These are phyloP conservation scores for Echinops telfairi DNA, from an alignment of 2,113 vertebrate genomes.

Conservation along the genomic window DNA sequence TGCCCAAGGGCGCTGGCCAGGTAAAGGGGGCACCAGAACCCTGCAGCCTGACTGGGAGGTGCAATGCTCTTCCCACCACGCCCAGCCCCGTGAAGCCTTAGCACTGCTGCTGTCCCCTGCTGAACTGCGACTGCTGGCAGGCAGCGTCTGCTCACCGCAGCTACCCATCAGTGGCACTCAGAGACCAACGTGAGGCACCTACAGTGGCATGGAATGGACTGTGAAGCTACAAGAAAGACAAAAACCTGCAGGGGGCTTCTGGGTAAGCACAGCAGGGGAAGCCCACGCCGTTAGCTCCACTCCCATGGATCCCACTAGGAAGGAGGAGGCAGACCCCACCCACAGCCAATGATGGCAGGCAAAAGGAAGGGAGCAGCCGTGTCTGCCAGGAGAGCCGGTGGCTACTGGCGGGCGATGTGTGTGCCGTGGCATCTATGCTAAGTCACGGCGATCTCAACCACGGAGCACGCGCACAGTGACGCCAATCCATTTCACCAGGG, in stretches of 20 bases:
- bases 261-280: neutral
- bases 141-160: neutral
- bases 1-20: neutral
- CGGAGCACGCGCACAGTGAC: too few relatives aligned
- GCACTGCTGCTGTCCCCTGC: too few relatives aligned
- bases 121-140: too few relatives aligned
- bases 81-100: neutral
- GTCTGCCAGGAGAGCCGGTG: too few relatives aligned
- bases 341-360: too few relatives aligned
- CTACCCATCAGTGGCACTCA: neutral
- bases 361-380: too few relatives aligned
- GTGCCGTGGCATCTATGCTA: too few relatives aligned
- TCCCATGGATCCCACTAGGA: neutral
- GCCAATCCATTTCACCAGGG: too few relatives aligned
- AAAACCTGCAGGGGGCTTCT: neutral
- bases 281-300: too few relatives aligned
- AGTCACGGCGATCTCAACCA: too few relatives aligned
- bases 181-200: neutral
- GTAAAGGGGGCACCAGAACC: neutral
- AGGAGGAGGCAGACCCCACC: too few relatives aligned
- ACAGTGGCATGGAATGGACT: neutral
- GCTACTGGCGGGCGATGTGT: too few relatives aligned
- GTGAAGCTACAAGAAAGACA: neutral
- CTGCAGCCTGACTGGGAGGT: neutral
- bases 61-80: neutral